Evolutionary conservation across 2,797 vertebrate species (phyloP).

Genomic region (Thamnophis elegans): DNA sequence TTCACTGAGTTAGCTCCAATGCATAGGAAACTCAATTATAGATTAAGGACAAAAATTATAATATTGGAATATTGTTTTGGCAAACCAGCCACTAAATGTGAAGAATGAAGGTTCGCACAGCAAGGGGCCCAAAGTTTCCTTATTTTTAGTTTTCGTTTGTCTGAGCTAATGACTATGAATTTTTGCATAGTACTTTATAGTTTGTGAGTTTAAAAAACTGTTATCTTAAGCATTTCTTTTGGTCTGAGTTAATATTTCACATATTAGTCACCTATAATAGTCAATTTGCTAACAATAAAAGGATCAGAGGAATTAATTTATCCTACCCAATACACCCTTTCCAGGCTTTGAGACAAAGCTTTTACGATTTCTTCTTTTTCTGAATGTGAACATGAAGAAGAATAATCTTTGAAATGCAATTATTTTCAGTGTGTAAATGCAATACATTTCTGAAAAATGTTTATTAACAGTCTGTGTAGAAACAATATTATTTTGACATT

Average conservation of each 20-base stretch:
- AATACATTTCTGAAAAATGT: not conserved
- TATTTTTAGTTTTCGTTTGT: not conserved
- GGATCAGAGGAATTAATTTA: constrained; percentile 26
- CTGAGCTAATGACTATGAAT: fast-evolving
- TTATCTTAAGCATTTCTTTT: not conserved
- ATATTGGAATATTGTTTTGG: not conserved
- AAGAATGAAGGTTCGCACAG: not conserved
- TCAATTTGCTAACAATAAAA: constrained; percentile 21
- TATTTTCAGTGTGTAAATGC: not conserved
- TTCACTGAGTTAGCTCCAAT: not conserved
- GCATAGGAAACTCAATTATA: not conserved
- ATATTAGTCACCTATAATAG: not conserved
- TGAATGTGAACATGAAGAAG: not conserved
- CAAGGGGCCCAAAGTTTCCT: not conserved
- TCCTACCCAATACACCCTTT: constrained; percentile 11
- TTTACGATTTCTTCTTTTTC: constrained; percentile 5
- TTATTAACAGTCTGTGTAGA: not conserved
- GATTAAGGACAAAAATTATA: not conserved
- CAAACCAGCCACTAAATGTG: not conserved
- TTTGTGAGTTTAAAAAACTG: not conserved
- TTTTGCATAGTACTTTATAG: not conserved
- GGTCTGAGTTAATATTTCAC: not conserved
- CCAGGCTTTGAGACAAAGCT: not conserved
- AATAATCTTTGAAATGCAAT: not conserved
- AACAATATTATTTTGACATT: fast-evolving